phyloP scores from a whole-genome alignment of 2,888 invertebrate species.

The Pyrrhosoma nymphula region DNA sequence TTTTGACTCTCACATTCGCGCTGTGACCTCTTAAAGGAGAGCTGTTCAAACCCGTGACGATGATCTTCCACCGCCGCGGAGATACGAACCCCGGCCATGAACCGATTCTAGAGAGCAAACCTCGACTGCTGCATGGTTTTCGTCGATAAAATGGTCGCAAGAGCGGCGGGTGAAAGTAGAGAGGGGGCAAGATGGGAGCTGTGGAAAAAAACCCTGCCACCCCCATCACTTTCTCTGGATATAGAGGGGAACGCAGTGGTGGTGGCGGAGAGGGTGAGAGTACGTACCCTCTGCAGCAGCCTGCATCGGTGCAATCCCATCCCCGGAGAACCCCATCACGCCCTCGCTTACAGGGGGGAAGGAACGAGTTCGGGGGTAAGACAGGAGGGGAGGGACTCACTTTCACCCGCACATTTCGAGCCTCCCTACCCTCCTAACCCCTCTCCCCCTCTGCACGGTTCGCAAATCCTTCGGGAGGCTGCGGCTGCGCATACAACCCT shows the following conservation, averaged over 20 bases:
- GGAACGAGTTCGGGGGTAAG: not conserved
- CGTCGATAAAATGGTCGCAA: not conserved
- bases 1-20: too few relatives aligned
- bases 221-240: constrained; percentile 21
- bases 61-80: not conserved
- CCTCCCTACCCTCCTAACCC: too few relatives aligned
- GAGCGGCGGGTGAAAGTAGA: not conserved
- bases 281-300: not conserved
- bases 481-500: constrained; percentile 52
- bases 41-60: not conserved
- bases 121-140: not conserved
- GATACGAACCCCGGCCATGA: not conserved
- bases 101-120: not conserved
- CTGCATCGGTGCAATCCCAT: not conserved
- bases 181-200: not conserved
- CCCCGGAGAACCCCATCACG: not conserved
- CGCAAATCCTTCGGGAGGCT: not conserved
- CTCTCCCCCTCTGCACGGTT: not conserved
- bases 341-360: not conserved
- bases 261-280: not conserved
- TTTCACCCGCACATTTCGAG: not conserved
- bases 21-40: not conserved
- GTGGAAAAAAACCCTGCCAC: not conserved
- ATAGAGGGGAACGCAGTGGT: not conserved
- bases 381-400: constrained; percentile 35